These are phyloP conservation scores for Rhynchomys soricoides DNA, from an alignment of 2,113 vertebrate genomes.

Conservation along the genomic window DNA sequence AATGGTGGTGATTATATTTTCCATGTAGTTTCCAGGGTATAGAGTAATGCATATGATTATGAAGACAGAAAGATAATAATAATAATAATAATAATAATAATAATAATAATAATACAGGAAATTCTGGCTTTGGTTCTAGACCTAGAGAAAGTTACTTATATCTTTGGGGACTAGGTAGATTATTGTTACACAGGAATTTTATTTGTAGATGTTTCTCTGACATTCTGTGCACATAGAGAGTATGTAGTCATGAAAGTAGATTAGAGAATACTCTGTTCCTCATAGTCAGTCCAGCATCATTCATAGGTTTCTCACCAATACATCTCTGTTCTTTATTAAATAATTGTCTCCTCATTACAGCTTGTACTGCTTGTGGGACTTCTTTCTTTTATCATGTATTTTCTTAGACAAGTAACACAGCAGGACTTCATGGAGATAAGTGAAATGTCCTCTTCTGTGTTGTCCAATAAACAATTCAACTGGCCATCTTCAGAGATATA, in stretches of 20 bases:
- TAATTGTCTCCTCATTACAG: background rate
- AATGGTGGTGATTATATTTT: background rate
- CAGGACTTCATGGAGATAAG: background rate
- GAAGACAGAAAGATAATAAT: no score
- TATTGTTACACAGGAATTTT: background rate
- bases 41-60: background rate
- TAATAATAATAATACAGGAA: no score
- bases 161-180: background rate
- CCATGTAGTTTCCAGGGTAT: background rate
- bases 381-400: background rate
- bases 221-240: background rate
- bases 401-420: background rate
- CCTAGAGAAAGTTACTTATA: background rate
- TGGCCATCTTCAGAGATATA: background rate
- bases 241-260: background rate
- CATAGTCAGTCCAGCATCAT: background rate
- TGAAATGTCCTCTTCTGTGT: background rate
- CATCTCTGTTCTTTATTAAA: background rate
- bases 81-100: no score
- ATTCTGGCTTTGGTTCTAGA: background rate
- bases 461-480: background rate
- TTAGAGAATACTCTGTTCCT: background rate
- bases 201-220: background rate
- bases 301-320: background rate
- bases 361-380: background rate